phyloP scores from a whole-genome alignment of 2,113 vertebrate species.

The Rhinolophus ferrumequinum region DNA sequence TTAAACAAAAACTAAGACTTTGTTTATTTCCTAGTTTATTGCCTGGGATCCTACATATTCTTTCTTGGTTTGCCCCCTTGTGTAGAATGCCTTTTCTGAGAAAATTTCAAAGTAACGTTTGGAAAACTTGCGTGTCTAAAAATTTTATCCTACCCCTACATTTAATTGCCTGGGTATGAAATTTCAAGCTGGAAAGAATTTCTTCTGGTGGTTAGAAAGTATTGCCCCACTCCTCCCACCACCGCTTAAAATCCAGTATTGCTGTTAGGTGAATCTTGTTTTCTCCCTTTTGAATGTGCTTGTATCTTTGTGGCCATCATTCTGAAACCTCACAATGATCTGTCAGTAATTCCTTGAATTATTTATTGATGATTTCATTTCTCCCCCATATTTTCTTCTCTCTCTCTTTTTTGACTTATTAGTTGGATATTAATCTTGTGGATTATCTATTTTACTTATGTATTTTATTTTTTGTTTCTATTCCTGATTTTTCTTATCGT shows the following conservation, averaged over 20 bases:
- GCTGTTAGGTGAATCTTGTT: not conserved
- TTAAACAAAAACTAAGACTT: not conserved
- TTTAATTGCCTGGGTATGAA: not conserved
- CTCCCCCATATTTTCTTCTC: not conserved
- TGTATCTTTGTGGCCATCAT: not conserved
- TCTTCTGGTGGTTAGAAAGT: not conserved
- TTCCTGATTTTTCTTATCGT: not conserved
- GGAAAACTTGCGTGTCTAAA: not conserved
- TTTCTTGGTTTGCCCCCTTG: not conserved
- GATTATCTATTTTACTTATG: not conserved
- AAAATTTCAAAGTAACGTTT: conserved; percentile 14
- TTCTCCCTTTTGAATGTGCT: not conserved
- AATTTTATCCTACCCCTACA: not conserved
- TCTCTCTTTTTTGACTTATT: not conserved
- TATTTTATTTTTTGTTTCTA: not conserved
- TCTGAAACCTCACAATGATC: not conserved
- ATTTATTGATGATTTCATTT: not conserved
- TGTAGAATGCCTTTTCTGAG: not conserved
- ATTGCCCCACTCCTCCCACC: not conserved
- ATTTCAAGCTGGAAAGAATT: conserved; percentile 6
- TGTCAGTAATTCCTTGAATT: not conserved
- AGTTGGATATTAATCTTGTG: not conserved
- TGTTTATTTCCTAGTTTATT: not conserved
- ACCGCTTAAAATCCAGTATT: not conserved
- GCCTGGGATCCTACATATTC: not conserved